A percentile compares a stretch with the other conserved stretches of the same genome.
phyloP scores from a whole-genome alignment of 2,888 invertebrate species.

The Hoplodrina blanda region DNA sequence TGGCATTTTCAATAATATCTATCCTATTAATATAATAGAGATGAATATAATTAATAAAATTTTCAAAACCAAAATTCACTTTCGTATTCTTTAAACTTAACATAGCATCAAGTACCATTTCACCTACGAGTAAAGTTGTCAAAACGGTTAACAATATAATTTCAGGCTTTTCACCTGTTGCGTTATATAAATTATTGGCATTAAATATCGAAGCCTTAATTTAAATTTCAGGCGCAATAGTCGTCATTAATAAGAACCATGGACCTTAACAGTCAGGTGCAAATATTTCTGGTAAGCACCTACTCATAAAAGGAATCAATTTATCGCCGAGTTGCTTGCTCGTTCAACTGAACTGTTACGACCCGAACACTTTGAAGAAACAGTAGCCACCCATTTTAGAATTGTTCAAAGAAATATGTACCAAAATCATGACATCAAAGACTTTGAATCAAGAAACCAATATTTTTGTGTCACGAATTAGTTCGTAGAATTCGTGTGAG shows the following conservation, averaged over 20 bases:
- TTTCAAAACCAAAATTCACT: too few species aligned
- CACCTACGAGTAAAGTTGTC: constrained; percentile 17
- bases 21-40: too few species aligned
- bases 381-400: background rate
- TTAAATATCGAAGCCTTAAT: background rate
- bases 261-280: background rate
- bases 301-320: background rate
- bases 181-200: constrained; percentile 1
- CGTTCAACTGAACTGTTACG: background rate
- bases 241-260: background rate
- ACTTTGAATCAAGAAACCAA: background rate
- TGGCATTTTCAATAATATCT: too few species aligned
- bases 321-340: background rate
- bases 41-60: too few species aligned
- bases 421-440: background rate
- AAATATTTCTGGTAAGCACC: background rate
- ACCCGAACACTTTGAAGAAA: background rate
- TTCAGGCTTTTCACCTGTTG: constrained; percentile 12
- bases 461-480: background rate
- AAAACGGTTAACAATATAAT: background rate
- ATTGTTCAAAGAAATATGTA: background rate
- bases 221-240: background rate
- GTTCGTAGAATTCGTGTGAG: background rate
- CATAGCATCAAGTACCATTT: constrained; percentile 2
- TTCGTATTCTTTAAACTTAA: background rate